phyloP scores from a whole-genome alignment of 2,113 vertebrate genomes.

The Oceanodroma tethys region DNA sequence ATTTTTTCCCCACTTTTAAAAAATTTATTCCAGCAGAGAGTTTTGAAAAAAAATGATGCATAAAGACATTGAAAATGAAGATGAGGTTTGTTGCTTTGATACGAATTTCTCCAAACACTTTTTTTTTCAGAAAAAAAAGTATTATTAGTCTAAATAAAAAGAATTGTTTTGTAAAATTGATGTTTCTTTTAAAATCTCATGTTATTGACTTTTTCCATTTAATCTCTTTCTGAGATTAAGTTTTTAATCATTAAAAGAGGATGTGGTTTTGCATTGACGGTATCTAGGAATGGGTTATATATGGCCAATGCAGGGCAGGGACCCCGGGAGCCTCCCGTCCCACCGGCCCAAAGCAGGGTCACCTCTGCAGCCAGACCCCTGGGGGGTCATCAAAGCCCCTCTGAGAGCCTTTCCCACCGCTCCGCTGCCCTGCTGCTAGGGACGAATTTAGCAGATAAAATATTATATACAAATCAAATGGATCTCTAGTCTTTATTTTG shows the following conservation, averaged over 20 bases:
- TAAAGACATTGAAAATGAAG: background rate
- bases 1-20: background rate
- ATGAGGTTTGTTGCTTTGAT: background rate
- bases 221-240: background rate
- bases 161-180: background rate
- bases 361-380: background rate
- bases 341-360: too few relatives aligned
- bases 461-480: background rate
- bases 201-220: background rate
- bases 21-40: background rate
- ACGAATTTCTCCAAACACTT: rapidly evolving
- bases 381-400: background rate
- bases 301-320: rapidly evolving
- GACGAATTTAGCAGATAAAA: background rate
- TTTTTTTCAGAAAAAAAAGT: background rate
- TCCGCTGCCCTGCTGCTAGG: rapidly evolving
- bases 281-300: rapidly evolving
- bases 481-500: background rate
- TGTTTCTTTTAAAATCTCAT: background rate
- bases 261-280: background rate
- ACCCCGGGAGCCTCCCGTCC: background rate
- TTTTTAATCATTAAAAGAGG: background rate
- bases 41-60: background rate
- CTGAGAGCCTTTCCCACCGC: background rate
- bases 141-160: background rate